Evolutionary conservation across 2,797 vertebrate genomes (phyloP).

Genomic region (Novumbra hubbsi): DNA sequence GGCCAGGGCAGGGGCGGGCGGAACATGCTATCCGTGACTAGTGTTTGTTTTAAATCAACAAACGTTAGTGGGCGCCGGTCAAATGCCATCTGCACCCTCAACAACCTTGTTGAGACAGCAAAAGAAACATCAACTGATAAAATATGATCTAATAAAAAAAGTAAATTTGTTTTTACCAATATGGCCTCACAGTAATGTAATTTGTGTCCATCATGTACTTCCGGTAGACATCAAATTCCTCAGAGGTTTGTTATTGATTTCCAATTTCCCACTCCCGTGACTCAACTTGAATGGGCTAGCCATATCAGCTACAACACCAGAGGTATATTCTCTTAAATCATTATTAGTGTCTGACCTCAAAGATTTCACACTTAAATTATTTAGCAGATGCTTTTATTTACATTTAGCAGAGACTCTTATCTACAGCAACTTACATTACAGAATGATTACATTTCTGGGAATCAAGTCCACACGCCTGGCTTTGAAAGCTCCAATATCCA

Average conservation of each 20-base stretch:
- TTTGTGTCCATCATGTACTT: neutral
- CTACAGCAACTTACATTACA: too few species aligned
- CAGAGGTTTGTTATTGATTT: neutral
- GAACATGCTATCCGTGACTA: neutral
- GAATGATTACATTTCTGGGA: too few species aligned
- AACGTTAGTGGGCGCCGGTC: too few species aligned
- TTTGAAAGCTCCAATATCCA: too few species aligned
- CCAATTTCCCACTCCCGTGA: neutral
- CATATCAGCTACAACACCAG: neutral
- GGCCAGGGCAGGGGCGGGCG: neutral
- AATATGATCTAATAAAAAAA: too few species aligned
- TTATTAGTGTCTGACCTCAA: conserved; percentile 9
- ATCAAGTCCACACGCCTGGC: too few species aligned
- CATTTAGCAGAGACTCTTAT: too few species aligned
- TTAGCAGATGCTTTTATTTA: too few species aligned
- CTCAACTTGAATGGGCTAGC: neutral
- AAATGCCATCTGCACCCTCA: too few species aligned
- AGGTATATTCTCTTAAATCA: neutral
- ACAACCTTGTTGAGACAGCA: too few species aligned
- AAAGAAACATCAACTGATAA: too few species aligned
- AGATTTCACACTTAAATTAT: neutral
- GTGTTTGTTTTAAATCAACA: neutral
- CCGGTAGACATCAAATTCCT: neutral
- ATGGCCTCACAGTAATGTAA: neutral
- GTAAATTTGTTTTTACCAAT: neutral